phyloP scores from a whole-genome alignment of 2,113 vertebrate species.

The Dicaeum eximium region DNA sequence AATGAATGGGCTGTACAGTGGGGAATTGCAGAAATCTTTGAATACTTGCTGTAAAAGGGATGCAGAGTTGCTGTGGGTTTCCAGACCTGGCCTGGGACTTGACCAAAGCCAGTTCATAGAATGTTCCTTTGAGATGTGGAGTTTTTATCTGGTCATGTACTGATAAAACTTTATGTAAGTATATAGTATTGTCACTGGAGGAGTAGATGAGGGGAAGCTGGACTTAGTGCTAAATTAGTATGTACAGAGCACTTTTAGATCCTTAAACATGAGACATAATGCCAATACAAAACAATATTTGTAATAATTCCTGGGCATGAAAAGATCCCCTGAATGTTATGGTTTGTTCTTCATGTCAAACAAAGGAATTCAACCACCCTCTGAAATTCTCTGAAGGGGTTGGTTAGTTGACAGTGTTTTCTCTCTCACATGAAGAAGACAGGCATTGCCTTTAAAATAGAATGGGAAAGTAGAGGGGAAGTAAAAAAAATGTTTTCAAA shows the following conservation, averaged over 20 bases:
- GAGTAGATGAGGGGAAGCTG: neutral
- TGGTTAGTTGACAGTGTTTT: neutral
- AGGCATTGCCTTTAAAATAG: neutral
- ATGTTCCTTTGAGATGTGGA: neutral
- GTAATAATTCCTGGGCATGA: neutral
- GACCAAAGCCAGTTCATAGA: neutral
- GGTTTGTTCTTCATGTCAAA: neutral
- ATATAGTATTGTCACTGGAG: neutral
- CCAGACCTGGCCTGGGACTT: neutral
- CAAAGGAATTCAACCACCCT: neutral
- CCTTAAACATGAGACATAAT: neutral
- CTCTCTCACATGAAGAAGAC: neutral
- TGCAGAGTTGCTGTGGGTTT: neutral
- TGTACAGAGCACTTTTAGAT: neutral
- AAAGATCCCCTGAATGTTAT: neutral
- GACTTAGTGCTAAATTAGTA: neutral
- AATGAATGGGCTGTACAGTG: neutral
- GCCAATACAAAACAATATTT: neutral
- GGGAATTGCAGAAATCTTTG: neutral
- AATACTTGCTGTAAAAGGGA: neutral
- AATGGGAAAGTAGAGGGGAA: neutral
- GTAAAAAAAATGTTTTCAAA: slow-evolving; percentile 5
- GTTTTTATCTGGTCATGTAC: neutral
- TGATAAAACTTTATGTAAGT: neutral
- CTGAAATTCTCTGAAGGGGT: neutral